Conservation (phyloP, 2,797 vertebrate species). For the Streptopelia turtur region DNA sequence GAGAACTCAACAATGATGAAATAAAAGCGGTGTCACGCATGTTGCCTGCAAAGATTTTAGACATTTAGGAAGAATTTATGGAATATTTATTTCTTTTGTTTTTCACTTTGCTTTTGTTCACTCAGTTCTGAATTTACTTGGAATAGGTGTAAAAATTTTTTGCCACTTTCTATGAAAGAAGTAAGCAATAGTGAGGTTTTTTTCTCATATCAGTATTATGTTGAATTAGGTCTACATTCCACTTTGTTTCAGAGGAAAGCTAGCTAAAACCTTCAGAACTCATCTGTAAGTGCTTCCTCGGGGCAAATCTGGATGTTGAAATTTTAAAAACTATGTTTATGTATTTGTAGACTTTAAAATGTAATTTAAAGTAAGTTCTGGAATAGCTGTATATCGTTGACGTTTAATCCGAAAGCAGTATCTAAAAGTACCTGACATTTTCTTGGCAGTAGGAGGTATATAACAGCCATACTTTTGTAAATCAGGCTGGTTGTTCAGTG, state of each 20-base stretch:
- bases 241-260: too few relatives aligned
- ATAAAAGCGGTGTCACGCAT: not conserved
- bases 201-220: too few relatives aligned
- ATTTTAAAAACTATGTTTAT: too few relatives aligned
- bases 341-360: too few relatives aligned
- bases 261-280: too few relatives aligned
- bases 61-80: not conserved
- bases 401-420: not conserved
- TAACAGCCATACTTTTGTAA: not conserved
- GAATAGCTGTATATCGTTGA: too few relatives aligned
- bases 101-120: not conserved
- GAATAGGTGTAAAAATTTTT: not conserved
- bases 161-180: not conserved
- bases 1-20: conserved; percentile 10
- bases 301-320: too few relatives aligned
- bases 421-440: not conserved
- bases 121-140: not conserved
- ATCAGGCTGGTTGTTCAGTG: not conserved
- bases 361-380: too few relatives aligned
- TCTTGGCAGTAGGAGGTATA: not conserved
- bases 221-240: too few relatives aligned
- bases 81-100: not conserved
- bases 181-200: not conserved
- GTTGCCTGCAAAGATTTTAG: not conserved
- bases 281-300: too few relatives aligned